Evolutionary conservation across 2,888 invertebrate genomes (phyloP), one percentile per base, ranked within the genome.

Genomic region (Andrena dorsata): DNA sequence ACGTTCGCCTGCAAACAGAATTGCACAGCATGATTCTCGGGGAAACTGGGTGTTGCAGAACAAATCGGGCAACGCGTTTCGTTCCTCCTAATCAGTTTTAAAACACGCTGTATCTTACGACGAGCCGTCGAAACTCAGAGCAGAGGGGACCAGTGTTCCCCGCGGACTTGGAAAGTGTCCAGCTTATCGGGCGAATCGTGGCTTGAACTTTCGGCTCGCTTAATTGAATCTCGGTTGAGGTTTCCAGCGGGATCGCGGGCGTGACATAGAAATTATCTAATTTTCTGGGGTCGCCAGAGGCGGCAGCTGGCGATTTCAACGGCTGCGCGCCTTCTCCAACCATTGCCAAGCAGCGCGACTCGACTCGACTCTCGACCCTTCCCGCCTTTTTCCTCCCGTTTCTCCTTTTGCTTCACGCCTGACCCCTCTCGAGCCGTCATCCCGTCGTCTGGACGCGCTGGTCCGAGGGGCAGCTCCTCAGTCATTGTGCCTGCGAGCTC

Each of bases 1-100:
- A 96, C 95, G 94, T 96, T 96, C 89, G 96, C 96, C 96, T 96
- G 94, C 58, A 93, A 94, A 90, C 80, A 89, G 88, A 90, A 82
- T 56, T 20, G 20, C 56, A 56, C 23, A 16, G 20, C 56, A 23
- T 56, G 23, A 56, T 23, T 56, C 6, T n/a, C 51, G n/a, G 49
- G 6, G 49, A 49, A 51, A 6, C 51, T 51, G n/a, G 20, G 51
- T 2, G 1, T 51, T 2, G n/a, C 51, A 7, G n/a, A 51, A 20
- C 20, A 16, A 1, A 4, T 16, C 41, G 16, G 41, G 41, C 41
- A 5, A 16, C 41, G 13, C 41, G 41, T 41, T 5, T 41, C 41
- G 41, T 16, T 41, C 5, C 16, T 41, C 16, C 41, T 41, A 13
- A 41, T 41, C 41, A 13, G 41, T 41, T 13, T 13, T 41, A 41